Evolutionary conservation across 2,113 vertebrate genomes (phyloP).

Genomic region (Gadus chalcogrammus): DNA sequence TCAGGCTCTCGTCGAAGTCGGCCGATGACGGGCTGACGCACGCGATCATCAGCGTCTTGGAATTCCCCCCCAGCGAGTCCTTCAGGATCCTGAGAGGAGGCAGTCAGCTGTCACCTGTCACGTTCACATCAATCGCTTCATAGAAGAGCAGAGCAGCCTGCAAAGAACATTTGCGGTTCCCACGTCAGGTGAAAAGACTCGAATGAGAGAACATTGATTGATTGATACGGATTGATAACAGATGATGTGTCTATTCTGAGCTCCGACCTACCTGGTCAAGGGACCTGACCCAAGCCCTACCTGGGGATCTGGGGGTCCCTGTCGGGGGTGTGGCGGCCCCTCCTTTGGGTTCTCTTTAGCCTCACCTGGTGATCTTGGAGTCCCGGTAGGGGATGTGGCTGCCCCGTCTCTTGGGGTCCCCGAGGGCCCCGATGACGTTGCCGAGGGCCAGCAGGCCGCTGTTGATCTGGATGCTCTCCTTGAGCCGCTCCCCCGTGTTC

Average conservation of each 20-base stretch:
- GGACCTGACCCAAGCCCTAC: too few relatives aligned
- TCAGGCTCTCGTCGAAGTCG: constrained; percentile 93
- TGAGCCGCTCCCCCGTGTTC: constrained; percentile 89
- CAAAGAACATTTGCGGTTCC: too few relatives aligned
- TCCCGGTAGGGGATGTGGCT: constrained; percentile 94
- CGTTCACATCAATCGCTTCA: too few relatives aligned
- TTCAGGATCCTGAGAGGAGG: constrained; percentile 82
- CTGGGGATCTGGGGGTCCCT: too few relatives aligned
- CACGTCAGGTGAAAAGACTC: too few relatives aligned
- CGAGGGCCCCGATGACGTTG: constrained; percentile 93
- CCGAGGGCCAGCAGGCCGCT: constrained; percentile 90
- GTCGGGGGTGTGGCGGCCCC: too few relatives aligned
- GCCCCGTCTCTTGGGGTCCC: constrained; percentile 87
- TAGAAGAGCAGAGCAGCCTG: neutral
- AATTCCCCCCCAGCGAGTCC: constrained; percentile 94
- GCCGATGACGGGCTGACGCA: constrained; percentile 92
- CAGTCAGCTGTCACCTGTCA: too few relatives aligned
- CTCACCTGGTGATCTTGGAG: constrained; percentile 81
- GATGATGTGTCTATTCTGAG: too few relatives aligned
- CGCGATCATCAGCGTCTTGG: constrained; percentile 95
- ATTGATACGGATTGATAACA: too few relatives aligned
- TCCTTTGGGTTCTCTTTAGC: too few relatives aligned
- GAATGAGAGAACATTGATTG: too few relatives aligned
- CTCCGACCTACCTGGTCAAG: too few relatives aligned
- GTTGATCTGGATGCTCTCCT: constrained; percentile 97